Evolutionary conservation across 2,888 invertebrate species (phyloP).

Genomic region (Caenorhabditis afra): DNA sequence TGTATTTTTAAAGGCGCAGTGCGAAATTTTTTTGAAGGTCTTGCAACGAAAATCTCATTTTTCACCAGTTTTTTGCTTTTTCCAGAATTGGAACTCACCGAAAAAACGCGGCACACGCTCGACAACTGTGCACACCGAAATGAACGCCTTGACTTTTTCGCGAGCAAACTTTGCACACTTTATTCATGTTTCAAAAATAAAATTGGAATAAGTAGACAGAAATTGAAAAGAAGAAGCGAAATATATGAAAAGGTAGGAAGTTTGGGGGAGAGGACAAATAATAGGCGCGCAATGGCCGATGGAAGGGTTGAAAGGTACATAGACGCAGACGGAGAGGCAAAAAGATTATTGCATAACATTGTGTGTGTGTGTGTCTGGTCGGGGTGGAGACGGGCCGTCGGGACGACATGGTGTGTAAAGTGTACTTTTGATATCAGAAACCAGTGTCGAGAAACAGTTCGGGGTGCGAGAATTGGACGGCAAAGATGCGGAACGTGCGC

Average conservation of each 20-base stretch:
- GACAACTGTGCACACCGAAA: constrained; percentile 54
- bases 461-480: constrained; percentile 49
- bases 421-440: constrained; percentile 22
- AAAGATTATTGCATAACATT: constrained; percentile 26
- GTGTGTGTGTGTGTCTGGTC: no score
- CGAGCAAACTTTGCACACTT: constrained; percentile 27
- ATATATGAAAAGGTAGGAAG: no score
- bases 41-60: no score
- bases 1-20: no score
- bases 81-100: constrained; percentile 4
- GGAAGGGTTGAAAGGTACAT: background rate
- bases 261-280: no score
- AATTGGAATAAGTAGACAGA: constrained; percentile 1
- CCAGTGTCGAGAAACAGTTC: constrained; percentile 35
- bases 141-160: constrained; percentile 24
- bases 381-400: constrained; percentile 13
- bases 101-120: constrained; percentile 46
- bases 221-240: no score
- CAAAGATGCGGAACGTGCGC: constrained; percentile 61
- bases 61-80: background rate
- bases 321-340: constrained; percentile 1
- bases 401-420: no score
- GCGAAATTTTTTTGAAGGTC: no score
- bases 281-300: no score
- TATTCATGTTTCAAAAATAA: constrained; percentile 15